Percentiles rank a stretch among this genome's conserved stretches.
Evolutionary conservation across 2,888 invertebrate genomes (phyloP).

Genomic region (Autographa pulchrina): DNA sequence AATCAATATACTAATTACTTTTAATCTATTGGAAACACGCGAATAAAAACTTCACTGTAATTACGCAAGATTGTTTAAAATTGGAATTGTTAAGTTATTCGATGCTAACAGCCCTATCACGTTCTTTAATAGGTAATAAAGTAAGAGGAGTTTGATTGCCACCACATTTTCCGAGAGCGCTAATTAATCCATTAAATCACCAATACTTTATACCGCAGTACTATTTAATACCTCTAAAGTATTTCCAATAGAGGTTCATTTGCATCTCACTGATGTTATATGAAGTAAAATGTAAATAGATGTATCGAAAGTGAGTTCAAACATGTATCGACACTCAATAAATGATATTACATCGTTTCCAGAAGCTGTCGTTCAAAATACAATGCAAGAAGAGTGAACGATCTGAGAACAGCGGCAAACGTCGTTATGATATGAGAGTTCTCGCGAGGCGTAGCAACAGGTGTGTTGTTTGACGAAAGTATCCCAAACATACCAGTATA

Average conservation of each 20-base stretch:
- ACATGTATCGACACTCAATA: background rate
- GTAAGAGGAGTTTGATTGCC: slow-evolving; percentile 29
- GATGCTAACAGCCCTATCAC: slow-evolving; percentile 30
- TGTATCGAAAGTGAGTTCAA: slow-evolving; percentile 4
- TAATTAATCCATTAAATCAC: slow-evolving; percentile 44
- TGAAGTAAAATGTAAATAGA: background rate
- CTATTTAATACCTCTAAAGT: background rate
- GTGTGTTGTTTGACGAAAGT: slow-evolving; percentile 36
- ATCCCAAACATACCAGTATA: slow-evolving; percentile 7
- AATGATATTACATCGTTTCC: slow-evolving; percentile 15
- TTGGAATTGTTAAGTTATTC: slow-evolving; percentile 17
- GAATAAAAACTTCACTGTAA: background rate
- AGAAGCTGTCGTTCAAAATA: slow-evolving; percentile 23
- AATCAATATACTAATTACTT: background rate
- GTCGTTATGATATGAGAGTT: slow-evolving; percentile 53
- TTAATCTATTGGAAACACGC: background rate
- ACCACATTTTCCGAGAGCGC: slow-evolving; percentile 42
- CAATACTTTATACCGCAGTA: slow-evolving; percentile 11
- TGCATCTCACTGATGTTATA: background rate
- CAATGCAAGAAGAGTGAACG: slow-evolving; percentile 42
- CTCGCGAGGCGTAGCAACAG: slow-evolving; percentile 48
- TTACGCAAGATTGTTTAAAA: background rate
- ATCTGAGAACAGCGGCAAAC: slow-evolving; percentile 26
- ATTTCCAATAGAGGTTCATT: background rate
- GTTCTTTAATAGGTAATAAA: slow-evolving; percentile 41